A percentile compares a stretch with the other conserved stretches of the same genome.
Evolutionary conservation across 1,140 invertebrate genomes (phyloP).

Genomic region (Platorchestia sp.): DNA sequence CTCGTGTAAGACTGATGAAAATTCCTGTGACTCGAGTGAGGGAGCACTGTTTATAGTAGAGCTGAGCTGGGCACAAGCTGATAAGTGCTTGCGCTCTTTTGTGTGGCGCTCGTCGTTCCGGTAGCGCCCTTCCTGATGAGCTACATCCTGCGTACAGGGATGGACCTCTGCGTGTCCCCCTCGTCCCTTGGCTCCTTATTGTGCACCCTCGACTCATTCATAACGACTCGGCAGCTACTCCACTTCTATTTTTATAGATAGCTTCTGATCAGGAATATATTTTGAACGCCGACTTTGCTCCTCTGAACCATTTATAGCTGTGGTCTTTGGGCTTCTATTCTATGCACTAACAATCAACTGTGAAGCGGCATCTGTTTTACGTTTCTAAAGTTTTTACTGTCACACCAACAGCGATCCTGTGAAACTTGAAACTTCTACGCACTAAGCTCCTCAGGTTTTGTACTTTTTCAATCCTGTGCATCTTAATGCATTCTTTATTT

Average conservation of each 20-base stretch:
- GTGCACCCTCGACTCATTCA: neutral
- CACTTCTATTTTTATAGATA: neutral
- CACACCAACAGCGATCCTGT: neutral
- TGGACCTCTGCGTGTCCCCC: neutral
- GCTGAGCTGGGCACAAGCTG: constrained; percentile 7
- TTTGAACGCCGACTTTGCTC: no score
- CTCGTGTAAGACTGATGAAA: neutral
- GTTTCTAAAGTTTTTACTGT: neutral
- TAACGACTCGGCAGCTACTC: neutral
- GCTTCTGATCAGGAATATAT: neutral
- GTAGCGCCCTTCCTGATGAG: constrained; percentile 2
- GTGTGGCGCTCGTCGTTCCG: neutral
- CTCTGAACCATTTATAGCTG: no score
- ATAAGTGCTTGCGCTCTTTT: neutral
- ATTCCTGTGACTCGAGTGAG: neutral
- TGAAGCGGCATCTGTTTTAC: neutral
- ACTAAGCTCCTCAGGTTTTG: neutral
- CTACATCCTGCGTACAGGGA: neutral
- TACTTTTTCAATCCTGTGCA: neutral
- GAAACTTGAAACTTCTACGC: neutral
- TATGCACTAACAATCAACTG: neutral
- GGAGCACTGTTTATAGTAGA: neutral
- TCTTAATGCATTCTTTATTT: neutral
- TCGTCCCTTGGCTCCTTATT: neutral
- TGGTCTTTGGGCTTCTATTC: neutral